Evolutionary conservation across 1,140 invertebrate species (phyloP), one percentile per base, ranked within the genome.

Genomic region (Mercenaria mercenaria): DNA sequence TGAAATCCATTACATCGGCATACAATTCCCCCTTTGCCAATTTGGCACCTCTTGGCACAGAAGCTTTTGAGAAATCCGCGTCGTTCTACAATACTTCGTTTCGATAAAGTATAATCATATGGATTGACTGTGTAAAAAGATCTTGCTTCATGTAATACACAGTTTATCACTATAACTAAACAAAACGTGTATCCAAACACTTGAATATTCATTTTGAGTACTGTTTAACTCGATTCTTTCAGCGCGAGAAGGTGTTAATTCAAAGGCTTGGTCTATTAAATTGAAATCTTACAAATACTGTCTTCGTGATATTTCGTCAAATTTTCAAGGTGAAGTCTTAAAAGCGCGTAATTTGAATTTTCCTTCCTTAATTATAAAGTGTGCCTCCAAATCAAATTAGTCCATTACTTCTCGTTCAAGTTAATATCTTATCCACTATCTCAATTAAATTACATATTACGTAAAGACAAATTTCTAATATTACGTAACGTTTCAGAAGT

Each of bases 1-100:
- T 91, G 90, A 67, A 79, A 89, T 6, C 86, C 90, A 39, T 85
- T 91, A 77, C 90, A 91, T n/a, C 76, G 37, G 39, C 90, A 91
- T 3, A 91, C 41, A 41, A 89, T 91, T 10, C 90, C 90, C 0
- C 90, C 90, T 64, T 47, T 83, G 6, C 90, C 90, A n/a, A 86
- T 56, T 32, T 83, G 76, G 56, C 90, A 91, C n/a, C 77, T 37
- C n/a, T 26, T 74, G 8, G 29, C 56, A 50, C 90, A 91, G 64
- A 89, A 91, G 15, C 52, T 81, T 47, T 86, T 64, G 29, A 91
- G 39, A 59, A 82, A 81, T 34, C 50, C 41, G 1, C 87, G 77
- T 41, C 79, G 80, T 59, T 81, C 56, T 29, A 56, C 32, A 23
- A 0, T 18, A 23, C 23, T 43, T 34, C 76, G 18, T 79, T 87